Conservation (phyloP, 2,113 vertebrate species). For the Asarcornis scutulata region DNA sequence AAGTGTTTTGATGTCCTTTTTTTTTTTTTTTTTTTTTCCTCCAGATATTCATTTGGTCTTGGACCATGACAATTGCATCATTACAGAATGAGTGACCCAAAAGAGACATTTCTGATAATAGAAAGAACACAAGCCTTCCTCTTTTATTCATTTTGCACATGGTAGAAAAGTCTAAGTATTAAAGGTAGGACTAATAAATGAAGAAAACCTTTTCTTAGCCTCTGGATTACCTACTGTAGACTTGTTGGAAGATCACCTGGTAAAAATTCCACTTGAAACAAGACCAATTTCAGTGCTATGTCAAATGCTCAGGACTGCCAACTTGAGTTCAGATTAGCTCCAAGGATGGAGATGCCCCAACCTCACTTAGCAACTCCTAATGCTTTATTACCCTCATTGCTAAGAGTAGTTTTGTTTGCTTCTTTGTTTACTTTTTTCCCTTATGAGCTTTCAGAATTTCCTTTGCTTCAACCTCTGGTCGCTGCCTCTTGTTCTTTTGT, state of each 20-base stretch:
- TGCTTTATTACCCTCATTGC: neutral
- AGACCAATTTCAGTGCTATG: neutral
- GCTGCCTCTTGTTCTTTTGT: too few relatives aligned
- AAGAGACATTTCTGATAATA: neutral
- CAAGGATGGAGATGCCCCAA: neutral
- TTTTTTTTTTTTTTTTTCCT: neutral
- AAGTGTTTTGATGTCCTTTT: neutral
- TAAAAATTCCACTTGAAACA: neutral
- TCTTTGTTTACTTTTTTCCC: too few relatives aligned
- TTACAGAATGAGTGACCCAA: neutral
- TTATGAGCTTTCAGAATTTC: too few relatives aligned
- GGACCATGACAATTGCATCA: neutral
- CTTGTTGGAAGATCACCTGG: neutral
- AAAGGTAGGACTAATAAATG: neutral
- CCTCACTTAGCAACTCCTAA: neutral
- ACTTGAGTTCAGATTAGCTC: neutral
- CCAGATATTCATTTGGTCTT: neutral
- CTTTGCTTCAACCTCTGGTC: too few relatives aligned
- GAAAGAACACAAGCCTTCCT: neutral
- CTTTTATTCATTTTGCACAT: neutral
- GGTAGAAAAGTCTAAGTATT: neutral
- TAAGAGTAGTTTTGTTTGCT: neutral
- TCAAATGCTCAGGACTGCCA: neutral
- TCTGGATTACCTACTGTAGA: neutral
- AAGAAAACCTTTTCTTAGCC: neutral